These are phyloP conservation scores for Anguilla anguilla DNA, from an alignment of 2,797 vertebrate genomes.

Conservation along the genomic window DNA sequence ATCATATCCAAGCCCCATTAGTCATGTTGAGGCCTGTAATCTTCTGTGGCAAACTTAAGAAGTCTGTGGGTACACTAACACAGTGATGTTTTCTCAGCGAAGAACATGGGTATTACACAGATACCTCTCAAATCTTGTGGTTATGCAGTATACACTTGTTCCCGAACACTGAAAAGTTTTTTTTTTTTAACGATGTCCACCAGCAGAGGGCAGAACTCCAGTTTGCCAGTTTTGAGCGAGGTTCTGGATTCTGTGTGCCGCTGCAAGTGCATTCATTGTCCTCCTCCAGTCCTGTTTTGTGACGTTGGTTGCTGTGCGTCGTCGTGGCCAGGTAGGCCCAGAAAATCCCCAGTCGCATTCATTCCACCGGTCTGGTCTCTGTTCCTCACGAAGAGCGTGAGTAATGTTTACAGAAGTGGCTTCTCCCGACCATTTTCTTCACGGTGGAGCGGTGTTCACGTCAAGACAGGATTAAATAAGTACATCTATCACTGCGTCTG, in stretches of 20 bases:
- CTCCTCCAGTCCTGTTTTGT: neutral
- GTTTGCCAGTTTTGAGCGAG: neutral
- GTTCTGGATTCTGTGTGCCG: neutral
- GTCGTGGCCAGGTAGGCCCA: neutral
- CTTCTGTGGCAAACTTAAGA: constrained; percentile 35
- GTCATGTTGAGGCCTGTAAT: constrained; percentile 36
- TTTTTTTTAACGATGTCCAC: neutral
- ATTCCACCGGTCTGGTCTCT: neutral
- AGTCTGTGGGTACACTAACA: constrained; percentile 25
- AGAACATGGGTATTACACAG: constrained; percentile 27
- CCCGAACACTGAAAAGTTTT: constrained; percentile 21
- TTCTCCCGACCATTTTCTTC: neutral
- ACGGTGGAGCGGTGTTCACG: constrained; percentile 6
- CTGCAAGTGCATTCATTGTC: neutral
- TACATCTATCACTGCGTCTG: constrained; percentile 20
- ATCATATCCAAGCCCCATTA: constrained; percentile 22
- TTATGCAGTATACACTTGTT: constrained; percentile 8
- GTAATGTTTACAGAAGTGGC: neutral
- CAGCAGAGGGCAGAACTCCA: constrained; percentile 47
- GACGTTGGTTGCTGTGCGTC: neutral
- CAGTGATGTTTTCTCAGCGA: constrained; percentile 29
- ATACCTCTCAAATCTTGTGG: constrained; percentile 26
- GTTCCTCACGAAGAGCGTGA: neutral
- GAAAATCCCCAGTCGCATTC: neutral
- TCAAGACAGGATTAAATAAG: constrained; percentile 15